Base-by-base conservation (phyloP, 2,888 invertebrate species). In the Homarus gammarus region DNA sequence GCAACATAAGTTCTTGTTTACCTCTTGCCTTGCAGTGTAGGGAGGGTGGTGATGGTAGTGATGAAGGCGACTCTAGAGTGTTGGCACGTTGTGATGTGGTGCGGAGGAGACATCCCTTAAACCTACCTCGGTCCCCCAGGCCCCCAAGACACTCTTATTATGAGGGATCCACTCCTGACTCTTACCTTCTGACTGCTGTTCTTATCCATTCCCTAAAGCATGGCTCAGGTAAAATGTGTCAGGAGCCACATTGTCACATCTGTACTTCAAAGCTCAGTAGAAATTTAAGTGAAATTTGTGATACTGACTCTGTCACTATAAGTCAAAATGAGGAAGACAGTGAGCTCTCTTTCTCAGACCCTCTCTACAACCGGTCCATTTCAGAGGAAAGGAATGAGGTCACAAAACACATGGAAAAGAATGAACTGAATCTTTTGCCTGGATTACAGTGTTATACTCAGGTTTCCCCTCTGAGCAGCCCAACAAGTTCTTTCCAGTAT, bases 181-280 rank as follows among this genome's bases (percentile, higher is more conserved):
- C 92, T 3, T 92, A 92, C 70, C 78, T 92, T 36, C 68, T 92
- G 31, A 92, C 92, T 10, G 87, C 92, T 12, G 83, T 89, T 51
- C 84, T 92, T 5, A 92, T 92, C 33, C 92, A 92, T 79, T 90
- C 92, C 40, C 64, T 92, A 18, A 92, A 92, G 44, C 89, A 92
- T 68, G 86, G 89, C 6, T 78, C 84, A 15, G 87, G 89, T 15
- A 38, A 64, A 64, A 18, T 61, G 12, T 92, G 92, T 44, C 38
- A 15, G 27, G 89, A 92, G 36, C 72, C 89, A 18, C 82, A 89
- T 40, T 92, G 92, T 56, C 88, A 89, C 56, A 38, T 92, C 3
- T 90, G 90, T 81, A 70, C 22, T 5, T 31, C 73, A 15, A 86
- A 36, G n/a, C 33, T 49, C 36, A 78, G 78, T 27, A 64, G 51